Evolutionary conservation across 2,113 vertebrate genomes (phyloP), one percentile per base, ranked within the genome.

Genomic region (Sturnira hondurensis): DNA sequence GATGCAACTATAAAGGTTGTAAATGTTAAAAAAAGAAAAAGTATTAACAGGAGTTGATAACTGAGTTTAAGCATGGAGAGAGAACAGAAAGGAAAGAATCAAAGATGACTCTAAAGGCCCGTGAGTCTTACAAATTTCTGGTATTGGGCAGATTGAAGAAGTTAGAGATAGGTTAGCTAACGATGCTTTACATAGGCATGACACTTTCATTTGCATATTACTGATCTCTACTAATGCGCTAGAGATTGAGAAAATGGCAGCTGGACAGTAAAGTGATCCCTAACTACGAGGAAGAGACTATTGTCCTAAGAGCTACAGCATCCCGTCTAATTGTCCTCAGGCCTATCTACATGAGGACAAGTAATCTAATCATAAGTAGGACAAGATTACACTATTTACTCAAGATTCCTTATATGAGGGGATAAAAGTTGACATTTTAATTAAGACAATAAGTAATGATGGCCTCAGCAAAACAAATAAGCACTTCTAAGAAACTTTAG

Each of bases 391-490:
- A 82, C 26, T 83, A 67, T 67, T 90, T 74, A 89, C 47, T 85
- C 20, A 80, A 52, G 58, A 94, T 76, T 95, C 26, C 20, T 67
- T 77, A 61, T 5, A 61, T 24, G 9, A 84, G 45, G 58, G 52
- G 28, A 78, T 47, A 86, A 65, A 78, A 47, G 86, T 1, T n/a
- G 26, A 43, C 11, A 56, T 50, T 85, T 91, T 63, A 90, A 94
- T 61, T 58, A 95, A 50, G 10, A 88, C 58, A 94, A 83, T 20
- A 86, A 89, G 67, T 63, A 52, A 22, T 28, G 16, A 86, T 3
- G 56, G 28, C 38, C 36, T 91, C 19, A 63, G 52, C 20, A 92
- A 94, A 91, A 93, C 63, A 89, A 80, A 95, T 56, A 77, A n/a
- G 41, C 77, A 93, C 20, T 83, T 86, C 65, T 70, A 73, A 81